phyloP scores from a whole-genome alignment of 2,888 invertebrate species.

The Crocallis elinguaria region DNA sequence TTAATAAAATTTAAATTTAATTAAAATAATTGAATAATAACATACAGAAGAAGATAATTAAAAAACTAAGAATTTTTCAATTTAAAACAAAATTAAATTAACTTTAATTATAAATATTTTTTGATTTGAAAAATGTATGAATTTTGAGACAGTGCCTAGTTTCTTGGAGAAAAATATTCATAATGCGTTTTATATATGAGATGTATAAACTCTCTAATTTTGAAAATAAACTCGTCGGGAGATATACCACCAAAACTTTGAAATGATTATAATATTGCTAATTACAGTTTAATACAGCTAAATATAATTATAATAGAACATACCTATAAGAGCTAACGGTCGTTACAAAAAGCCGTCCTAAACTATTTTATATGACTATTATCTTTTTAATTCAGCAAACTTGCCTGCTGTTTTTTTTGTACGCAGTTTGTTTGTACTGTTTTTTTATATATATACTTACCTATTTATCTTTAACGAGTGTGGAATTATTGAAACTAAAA shows the following conservation, averaged over 20 bases:
- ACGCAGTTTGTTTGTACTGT: background rate
- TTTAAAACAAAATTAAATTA: too few relatives aligned
- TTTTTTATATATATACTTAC: background rate
- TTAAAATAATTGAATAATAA: too few relatives aligned
- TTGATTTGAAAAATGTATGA: too few relatives aligned
- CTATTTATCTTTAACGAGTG: too few relatives aligned
- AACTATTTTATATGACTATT: background rate
- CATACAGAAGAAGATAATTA: too few relatives aligned
- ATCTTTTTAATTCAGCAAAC: background rate
- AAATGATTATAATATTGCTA: background rate
- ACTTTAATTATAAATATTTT: too few relatives aligned
- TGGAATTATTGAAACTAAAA: background rate
- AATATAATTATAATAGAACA: background rate
- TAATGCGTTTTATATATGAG: too few relatives aligned
- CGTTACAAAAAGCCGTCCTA: background rate
- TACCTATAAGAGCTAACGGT: too few relatives aligned
- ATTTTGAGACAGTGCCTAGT: too few relatives aligned
- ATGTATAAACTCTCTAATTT: background rate
- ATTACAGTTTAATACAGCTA: background rate
- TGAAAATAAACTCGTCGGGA: background rate
- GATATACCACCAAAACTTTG: background rate
- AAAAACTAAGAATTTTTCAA: too few relatives aligned
- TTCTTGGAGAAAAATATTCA: too few relatives aligned
- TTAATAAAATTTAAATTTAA: too few relatives aligned
- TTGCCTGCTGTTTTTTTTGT: background rate